Percentiles rank a stretch among this genome's conserved stretches.
Conservation (phyloP, 2,888 invertebrate species). For the Trachelus tabidus region DNA sequence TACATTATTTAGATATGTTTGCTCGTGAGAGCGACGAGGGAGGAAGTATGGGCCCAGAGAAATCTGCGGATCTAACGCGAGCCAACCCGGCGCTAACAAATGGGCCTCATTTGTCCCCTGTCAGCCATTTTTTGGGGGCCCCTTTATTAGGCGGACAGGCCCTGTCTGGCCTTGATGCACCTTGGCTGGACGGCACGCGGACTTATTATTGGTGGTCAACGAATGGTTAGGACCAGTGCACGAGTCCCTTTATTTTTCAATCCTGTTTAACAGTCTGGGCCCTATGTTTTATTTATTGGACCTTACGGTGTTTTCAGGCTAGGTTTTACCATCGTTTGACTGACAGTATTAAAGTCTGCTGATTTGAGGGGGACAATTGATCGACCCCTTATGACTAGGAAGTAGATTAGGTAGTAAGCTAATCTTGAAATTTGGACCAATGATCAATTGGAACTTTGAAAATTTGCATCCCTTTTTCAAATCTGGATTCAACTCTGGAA, state of each 20-base stretch:
- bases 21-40: background rate
- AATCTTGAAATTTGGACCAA: background rate
- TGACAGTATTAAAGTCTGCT: background rate
- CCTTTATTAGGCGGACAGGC: conserved; percentile 42
- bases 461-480: background rate
- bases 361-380: background rate
- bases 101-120: conserved; percentile 56
- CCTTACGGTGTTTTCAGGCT: background rate
- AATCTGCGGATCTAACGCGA: conserved; percentile 28
- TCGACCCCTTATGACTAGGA: background rate
- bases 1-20: conserved; percentile 7
- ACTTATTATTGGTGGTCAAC: background rate
- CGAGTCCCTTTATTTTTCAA: background rate
- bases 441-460: background rate
- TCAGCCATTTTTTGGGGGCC: conserved; percentile 52
- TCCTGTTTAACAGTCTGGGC: background rate
- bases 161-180: conserved; percentile 50
- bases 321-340: background rate
- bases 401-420: background rate
- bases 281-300: background rate
- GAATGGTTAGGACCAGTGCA: background rate
- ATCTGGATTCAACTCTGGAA: background rate
- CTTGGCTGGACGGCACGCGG: conserved; percentile 4
- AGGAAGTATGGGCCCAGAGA: conserved; percentile 17
- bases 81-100: conserved; percentile 55